Percentiles rank a stretch among this genome's conserved stretches.
Evolutionary conservation across 2,888 invertebrate species (phyloP).

Genomic region (Drosophila buzzatii): DNA sequence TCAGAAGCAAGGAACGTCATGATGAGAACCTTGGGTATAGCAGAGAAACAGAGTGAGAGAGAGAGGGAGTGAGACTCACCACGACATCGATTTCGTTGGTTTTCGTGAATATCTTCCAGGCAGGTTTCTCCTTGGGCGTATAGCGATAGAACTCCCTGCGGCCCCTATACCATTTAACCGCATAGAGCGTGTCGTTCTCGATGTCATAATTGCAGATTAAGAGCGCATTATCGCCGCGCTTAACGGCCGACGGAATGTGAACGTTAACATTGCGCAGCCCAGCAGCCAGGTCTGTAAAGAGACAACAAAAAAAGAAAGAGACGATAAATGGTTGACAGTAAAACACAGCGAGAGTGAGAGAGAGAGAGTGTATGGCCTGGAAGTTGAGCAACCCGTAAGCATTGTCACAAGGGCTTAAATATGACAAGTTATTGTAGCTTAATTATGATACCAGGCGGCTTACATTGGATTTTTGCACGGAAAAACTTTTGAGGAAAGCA

Average conservation of each 20-base stretch:
- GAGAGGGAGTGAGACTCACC: conserved; percentile 86
- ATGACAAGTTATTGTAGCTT: conserved; percentile 80
- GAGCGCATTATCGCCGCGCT: conserved; percentile 88
- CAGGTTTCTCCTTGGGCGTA: conserved; percentile 90
- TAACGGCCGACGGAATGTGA: conserved; percentile 89
- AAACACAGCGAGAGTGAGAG: neutral
- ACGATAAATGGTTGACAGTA: conserved; percentile 6
- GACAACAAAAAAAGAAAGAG: conserved; percentile 26
- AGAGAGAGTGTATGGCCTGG: neutral
- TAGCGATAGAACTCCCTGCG: conserved; percentile 93
- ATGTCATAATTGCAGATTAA: conserved; percentile 92
- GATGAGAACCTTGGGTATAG: conserved; percentile 23
- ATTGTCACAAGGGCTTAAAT: conserved; percentile 65
- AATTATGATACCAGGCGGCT: conserved; percentile 72
- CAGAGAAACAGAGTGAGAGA: too few species aligned
- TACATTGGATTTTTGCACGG: conserved; percentile 63
- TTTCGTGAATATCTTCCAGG: conserved; percentile 90
- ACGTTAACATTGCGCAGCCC: conserved; percentile 89
- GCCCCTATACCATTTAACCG: conserved; percentile 96
- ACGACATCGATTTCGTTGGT: conserved; percentile 90
- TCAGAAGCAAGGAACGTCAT: conserved; percentile 32
- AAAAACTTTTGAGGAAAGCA: conserved; percentile 8
- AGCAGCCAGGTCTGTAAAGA: conserved; percentile 75
- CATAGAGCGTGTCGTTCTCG: conserved; percentile 92
- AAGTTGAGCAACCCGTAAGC: conserved; percentile 41